Conservation (phyloP, 2,113 vertebrate genomes). For the Oreotragus oreotragus region DNA sequence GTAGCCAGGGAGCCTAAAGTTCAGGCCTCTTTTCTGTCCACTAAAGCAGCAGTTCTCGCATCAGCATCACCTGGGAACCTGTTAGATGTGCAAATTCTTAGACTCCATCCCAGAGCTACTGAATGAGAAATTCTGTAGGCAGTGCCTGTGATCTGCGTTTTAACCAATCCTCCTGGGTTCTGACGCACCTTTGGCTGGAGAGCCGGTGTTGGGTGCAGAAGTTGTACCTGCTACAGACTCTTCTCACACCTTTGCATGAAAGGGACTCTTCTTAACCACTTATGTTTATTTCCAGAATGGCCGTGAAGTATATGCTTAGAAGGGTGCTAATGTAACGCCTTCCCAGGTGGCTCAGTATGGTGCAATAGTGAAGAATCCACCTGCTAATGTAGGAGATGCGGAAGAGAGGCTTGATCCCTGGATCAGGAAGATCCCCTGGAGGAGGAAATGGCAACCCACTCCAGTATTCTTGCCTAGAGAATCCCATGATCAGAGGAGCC, state of each 20-base stretch:
- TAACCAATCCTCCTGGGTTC: neutral
- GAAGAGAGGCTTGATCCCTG: neutral
- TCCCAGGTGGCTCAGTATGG: neutral
- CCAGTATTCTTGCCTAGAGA: neutral
- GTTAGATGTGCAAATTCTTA: neutral
- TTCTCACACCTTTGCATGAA: neutral
- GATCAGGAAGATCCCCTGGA: neutral
- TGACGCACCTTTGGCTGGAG: neutral
- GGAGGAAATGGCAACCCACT: neutral
- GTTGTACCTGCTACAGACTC: neutral
- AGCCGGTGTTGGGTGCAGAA: rapidly evolving
- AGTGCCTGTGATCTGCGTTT: neutral
- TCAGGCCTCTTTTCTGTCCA: neutral
- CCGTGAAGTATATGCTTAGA: neutral
- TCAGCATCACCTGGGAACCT: neutral
- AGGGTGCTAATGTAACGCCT: neutral
- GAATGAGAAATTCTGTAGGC: neutral
- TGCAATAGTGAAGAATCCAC: neutral
- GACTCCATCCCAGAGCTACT: neutral
- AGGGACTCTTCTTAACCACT: neutral
- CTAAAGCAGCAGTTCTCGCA: neutral
- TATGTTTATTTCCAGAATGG: neutral
- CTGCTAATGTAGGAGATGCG: neutral
- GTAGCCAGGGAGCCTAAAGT: neutral
- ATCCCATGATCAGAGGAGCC: neutral